A percentile compares a stretch with the other conserved stretches of the same genome.
Conservation (phyloP, 2,888 invertebrate genomes). For the Philaethria dido region DNA sequence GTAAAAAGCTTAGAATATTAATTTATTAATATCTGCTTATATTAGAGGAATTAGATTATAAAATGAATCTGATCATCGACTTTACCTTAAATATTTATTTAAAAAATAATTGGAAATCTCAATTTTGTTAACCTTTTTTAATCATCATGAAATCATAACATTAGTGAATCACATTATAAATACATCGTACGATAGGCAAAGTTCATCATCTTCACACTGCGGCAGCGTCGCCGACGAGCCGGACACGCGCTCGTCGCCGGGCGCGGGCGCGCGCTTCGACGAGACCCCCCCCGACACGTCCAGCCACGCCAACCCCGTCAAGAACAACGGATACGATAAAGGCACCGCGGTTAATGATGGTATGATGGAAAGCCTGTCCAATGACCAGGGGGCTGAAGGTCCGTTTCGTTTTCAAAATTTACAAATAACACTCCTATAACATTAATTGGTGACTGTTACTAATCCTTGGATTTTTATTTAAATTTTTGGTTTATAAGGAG, state of each 20-base stretch:
- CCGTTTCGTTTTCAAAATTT: constrained; percentile 37
- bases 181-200: constrained; percentile 62
- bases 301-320: constrained; percentile 73
- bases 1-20: too few species aligned
- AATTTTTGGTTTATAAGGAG: background rate
- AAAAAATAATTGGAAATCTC: too few species aligned
- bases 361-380: constrained; percentile 75
- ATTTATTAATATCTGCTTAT: too few species aligned
- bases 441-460: constrained; percentile 21
- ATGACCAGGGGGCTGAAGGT: constrained; percentile 83
- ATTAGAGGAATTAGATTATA: too few species aligned
- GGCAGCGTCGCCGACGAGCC: constrained; percentile 80
- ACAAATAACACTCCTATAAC: constrained; percentile 25
- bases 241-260: constrained; percentile 79
- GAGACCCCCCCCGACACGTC: constrained; percentile 77
- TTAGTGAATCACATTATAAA: too few species aligned
- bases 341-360: constrained; percentile 74
- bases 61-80: too few species aligned
- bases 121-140: too few species aligned
- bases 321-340: constrained; percentile 83
- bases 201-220: constrained; percentile 81
- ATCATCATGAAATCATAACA: too few species aligned
- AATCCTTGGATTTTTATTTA: constrained; percentile 1
- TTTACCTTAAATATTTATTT: too few species aligned
- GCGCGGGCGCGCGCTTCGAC: constrained; percentile 75